Conservation (phyloP, 2,797 vertebrate species). For the Harpagifer antarcticus region DNA sequence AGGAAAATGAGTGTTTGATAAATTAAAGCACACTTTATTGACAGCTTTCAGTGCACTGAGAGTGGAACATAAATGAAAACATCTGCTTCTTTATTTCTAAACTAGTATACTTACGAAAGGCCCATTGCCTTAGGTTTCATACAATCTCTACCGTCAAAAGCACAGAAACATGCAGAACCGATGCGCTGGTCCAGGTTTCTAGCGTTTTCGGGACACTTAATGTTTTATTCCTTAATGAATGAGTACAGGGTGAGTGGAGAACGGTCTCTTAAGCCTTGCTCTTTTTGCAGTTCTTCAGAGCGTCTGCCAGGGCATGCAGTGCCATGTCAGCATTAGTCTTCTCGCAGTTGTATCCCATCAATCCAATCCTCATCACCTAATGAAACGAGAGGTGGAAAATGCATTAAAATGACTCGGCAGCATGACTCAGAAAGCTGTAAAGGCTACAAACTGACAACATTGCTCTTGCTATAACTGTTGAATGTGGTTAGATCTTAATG, state of each 20-base stretch:
- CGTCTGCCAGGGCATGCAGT: conserved; percentile 86
- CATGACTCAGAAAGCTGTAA: conserved; percentile 24
- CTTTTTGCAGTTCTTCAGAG: conserved; percentile 87
- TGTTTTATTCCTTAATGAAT: conserved; percentile 17
- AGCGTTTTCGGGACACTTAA: conserved; percentile 5
- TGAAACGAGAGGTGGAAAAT: conserved; percentile 40
- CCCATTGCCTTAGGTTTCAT: conserved; percentile 12
- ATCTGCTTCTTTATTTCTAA: conserved; percentile 34
- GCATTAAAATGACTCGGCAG: conserved; percentile 51
- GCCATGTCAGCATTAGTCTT: conserved; percentile 87
- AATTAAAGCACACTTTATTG: conserved; percentile 75
- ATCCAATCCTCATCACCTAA: conserved; percentile 94
- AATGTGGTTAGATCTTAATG: background rate
- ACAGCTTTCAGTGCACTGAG: conserved; percentile 51
- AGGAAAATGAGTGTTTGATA: conserved; percentile 41
- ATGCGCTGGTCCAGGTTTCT: conserved; percentile 6
- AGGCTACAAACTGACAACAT: conserved; percentile 11
- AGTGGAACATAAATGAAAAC: conserved; percentile 12
- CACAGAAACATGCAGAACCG: conserved; percentile 9
- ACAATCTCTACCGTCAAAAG: conserved; percentile 25
- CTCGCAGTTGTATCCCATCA: conserved; percentile 96
- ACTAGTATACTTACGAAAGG: conserved; percentile 10
- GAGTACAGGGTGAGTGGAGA: background rate
- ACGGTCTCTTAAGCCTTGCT: conserved; percentile 83
- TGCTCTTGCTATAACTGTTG: background rate